A percentile compares a stretch with the other conserved stretches of the same genome.
Conservation (phyloP, 2,888 invertebrate species). For the Oligia strigilis region DNA sequence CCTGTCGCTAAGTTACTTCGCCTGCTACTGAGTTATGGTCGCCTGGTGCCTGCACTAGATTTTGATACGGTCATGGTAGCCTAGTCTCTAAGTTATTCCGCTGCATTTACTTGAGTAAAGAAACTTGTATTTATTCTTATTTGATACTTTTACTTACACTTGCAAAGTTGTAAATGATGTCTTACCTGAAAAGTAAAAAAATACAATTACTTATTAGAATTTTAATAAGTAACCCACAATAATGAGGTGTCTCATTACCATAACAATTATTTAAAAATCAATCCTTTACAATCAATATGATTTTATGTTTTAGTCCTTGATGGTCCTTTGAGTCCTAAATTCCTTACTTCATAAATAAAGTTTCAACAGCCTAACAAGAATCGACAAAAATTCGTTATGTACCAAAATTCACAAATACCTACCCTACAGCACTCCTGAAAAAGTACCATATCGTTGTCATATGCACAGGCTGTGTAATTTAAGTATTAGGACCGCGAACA, state of each 20-base stretch:
- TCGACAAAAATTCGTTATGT: neutral
- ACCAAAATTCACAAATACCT: neutral
- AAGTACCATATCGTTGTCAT: slow-evolving; percentile 39
- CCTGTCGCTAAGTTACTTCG: slow-evolving; percentile 76
- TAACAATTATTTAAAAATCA: too few species aligned
- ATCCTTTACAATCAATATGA: too few species aligned
- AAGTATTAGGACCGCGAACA: slow-evolving; percentile 64
- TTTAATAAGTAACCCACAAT: neutral
- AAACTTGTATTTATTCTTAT: slow-evolving; percentile 21
- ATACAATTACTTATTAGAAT: slow-evolving; percentile 1
- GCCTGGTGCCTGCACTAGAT: slow-evolving; percentile 76
- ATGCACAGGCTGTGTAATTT: slow-evolving; percentile 62
- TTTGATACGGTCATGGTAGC: slow-evolving; percentile 68
- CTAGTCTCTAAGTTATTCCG: slow-evolving; percentile 56
- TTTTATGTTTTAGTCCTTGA: neutral
- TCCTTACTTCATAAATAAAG: neutral
- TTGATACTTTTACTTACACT: slow-evolving; percentile 43
- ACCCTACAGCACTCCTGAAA: slow-evolving; percentile 8
- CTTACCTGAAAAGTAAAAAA: slow-evolving; percentile 57
- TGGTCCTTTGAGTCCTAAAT: neutral
- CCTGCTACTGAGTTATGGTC: slow-evolving; percentile 77
- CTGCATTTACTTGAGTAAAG: slow-evolving; percentile 22
- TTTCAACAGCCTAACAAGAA: neutral
- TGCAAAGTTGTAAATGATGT: neutral
- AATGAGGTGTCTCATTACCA: neutral